A percentile compares a stretch with the other conserved stretches of the same genome.
phyloP scores from a whole-genome alignment of 2,888 invertebrate genomes.

The Temnothorax rugatulus region DNA sequence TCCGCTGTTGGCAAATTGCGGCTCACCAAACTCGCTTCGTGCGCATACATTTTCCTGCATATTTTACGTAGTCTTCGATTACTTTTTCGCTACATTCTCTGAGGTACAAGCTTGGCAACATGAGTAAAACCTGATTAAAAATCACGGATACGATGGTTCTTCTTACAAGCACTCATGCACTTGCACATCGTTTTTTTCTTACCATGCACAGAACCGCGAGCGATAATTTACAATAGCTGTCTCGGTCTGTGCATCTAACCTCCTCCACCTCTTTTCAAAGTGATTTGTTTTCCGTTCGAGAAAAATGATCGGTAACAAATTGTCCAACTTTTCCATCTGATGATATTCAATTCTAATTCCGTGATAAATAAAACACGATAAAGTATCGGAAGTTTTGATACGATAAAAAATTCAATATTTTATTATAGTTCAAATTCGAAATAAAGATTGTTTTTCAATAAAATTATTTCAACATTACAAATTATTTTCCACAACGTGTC shows the following conservation, averaged over 20 bases:
- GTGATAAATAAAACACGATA: conserved; percentile 3
- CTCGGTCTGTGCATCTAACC: conserved; percentile 9
- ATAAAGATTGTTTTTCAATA: conserved; percentile 12
- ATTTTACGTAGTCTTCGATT: conserved; percentile 44
- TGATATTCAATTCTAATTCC: background rate
- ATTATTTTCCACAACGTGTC: background rate
- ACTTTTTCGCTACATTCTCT: conserved; percentile 22
- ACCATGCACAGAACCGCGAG: background rate
- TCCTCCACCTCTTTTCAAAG: background rate
- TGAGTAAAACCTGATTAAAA: conserved; percentile 33
- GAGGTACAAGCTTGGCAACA: conserved; percentile 10
- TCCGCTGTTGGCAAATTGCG: conserved; percentile 24
- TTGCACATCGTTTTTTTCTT: conserved; percentile 27
- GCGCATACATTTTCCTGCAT: conserved; percentile 23
- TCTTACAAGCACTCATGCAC: background rate
- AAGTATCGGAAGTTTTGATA: background rate
- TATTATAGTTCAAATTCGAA: conserved; percentile 6
- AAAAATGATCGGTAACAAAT: conserved; percentile 6
- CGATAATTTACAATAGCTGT: conserved; percentile 36
- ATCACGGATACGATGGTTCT: conserved; percentile 14
- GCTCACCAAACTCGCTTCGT: background rate
- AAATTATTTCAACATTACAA: conserved; percentile 20
- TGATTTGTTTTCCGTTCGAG: background rate
- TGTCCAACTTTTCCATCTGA: conserved; percentile 1
- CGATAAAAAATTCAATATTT: background rate